These are phyloP conservation scores for Dendrocincla tyrannina DNA, from an alignment of 2,797 vertebrate genomes.

Conservation along the genomic window DNA sequence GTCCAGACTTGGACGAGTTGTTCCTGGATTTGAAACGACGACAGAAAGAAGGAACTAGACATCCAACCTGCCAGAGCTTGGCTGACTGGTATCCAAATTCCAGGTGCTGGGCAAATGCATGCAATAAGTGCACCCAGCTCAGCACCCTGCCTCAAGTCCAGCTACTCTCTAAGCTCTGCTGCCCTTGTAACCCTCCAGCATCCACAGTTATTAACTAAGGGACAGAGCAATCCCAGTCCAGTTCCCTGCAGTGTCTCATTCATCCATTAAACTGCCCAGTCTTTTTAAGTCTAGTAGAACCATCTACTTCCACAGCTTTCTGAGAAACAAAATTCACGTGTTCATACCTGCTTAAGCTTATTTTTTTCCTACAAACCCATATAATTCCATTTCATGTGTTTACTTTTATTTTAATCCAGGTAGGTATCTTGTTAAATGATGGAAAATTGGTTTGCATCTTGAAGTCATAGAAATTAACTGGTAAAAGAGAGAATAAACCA, in stretches of 20 bases:
- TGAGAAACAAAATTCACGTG: background rate
- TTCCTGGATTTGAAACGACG: conserved; percentile 1
- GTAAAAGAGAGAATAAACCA: background rate
- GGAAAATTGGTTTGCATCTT: background rate
- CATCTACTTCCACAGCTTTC: background rate
- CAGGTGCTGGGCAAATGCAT: background rate
- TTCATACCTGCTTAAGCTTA: background rate
- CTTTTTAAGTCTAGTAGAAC: background rate
- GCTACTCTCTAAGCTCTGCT: background rate
- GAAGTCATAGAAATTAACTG: background rate
- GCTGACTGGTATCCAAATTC: background rate
- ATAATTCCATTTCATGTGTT: background rate
- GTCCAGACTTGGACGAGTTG: conserved; percentile 39
- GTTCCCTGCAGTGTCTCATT: background rate
- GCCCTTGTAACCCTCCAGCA: background rate
- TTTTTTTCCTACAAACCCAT: background rate
- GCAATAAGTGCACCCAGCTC: background rate
- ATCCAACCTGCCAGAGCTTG: background rate
- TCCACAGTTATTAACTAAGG: background rate
- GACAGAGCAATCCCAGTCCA: background rate
- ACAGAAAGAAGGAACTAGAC: conserved; percentile 17
- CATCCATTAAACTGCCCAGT: background rate
- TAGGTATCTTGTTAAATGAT: background rate
- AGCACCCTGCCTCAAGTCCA: background rate
- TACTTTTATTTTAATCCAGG: background rate